phyloP scores from a whole-genome alignment of 1,140 invertebrate genomes.

The Phortica variegata region DNA sequence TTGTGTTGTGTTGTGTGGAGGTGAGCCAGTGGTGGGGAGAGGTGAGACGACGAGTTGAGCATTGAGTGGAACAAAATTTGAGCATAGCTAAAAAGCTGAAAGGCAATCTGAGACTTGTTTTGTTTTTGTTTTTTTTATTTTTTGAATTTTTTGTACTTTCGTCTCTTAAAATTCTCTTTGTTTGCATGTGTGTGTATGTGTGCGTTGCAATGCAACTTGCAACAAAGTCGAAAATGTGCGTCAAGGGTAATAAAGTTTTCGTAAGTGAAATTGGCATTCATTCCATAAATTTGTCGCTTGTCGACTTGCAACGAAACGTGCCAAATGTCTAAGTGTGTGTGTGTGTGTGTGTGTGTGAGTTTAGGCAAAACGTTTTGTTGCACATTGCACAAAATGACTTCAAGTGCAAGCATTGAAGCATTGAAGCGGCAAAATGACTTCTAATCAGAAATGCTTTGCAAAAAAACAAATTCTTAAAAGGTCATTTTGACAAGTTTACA shows the following conservation, averaged over 20 bases:
- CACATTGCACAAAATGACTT: background rate
- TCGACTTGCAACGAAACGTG: slow-evolving; percentile 7
- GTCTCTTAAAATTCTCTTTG: background rate
- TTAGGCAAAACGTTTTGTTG: background rate
- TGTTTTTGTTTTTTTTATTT: background rate
- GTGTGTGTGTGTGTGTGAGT: too few species aligned
- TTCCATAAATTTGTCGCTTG: slow-evolving; percentile 48
- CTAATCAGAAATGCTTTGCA: background rate
- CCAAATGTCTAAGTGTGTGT: background rate
- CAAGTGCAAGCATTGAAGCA: too few species aligned
- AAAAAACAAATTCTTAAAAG: background rate
- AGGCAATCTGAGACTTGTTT: slow-evolving; percentile 45
- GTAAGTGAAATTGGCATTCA: slow-evolving; percentile 56
- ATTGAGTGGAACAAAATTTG: too few species aligned
- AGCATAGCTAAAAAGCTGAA: slow-evolving; percentile 46
- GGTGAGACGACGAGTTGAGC: too few species aligned
- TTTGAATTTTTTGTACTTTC: background rate
- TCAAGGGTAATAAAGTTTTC: slow-evolving; percentile 55
- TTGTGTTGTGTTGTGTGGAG: too few species aligned
- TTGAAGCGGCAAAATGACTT: background rate
- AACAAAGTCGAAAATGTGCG: slow-evolving; percentile 56
- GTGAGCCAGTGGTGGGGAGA: too few species aligned
- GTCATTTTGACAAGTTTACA: background rate
- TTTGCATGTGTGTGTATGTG: background rate
- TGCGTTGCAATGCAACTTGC: slow-evolving; percentile 18